Evolutionary conservation across 2,797 vertebrate species (phyloP).

Genomic region (Argya squamiceps): DNA sequence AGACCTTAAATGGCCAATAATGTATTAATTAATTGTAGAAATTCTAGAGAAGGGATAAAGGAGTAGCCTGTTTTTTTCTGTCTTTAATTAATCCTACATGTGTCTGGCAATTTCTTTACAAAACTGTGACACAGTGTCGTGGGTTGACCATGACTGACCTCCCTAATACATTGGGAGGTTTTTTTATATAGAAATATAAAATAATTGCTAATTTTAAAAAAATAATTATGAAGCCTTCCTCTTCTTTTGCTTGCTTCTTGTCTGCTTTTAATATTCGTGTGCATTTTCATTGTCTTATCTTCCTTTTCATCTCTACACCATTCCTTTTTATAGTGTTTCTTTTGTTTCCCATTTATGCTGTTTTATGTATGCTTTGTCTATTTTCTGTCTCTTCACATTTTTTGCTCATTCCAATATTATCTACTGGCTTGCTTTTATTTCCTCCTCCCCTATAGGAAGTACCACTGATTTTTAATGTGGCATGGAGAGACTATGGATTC

Average conservation of each 20-base stretch:
- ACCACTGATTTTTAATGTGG: background rate
- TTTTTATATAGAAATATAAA: background rate
- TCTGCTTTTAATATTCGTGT: background rate
- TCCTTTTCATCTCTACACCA: background rate
- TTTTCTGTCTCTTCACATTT: background rate
- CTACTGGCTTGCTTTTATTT: background rate
- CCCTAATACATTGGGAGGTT: background rate
- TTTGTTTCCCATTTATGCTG: background rate
- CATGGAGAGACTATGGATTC: background rate
- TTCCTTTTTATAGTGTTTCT: background rate
- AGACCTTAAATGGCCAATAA: background rate
- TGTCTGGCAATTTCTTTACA: background rate
- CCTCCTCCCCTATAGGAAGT: background rate
- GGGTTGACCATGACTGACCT: background rate
- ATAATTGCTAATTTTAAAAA: rapidly evolving
- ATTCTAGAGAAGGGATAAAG: background rate
- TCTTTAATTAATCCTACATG: background rate
- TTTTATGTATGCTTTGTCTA: background rate
- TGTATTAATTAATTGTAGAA: background rate
- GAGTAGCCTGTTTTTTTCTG: background rate
- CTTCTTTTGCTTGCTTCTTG: background rate
- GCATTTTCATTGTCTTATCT: background rate
- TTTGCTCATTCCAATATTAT: background rate
- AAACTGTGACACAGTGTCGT: background rate
- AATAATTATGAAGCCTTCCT: background rate